Conservation (phyloP, 1,140 invertebrate species). For the Phortica variegata region DNA sequence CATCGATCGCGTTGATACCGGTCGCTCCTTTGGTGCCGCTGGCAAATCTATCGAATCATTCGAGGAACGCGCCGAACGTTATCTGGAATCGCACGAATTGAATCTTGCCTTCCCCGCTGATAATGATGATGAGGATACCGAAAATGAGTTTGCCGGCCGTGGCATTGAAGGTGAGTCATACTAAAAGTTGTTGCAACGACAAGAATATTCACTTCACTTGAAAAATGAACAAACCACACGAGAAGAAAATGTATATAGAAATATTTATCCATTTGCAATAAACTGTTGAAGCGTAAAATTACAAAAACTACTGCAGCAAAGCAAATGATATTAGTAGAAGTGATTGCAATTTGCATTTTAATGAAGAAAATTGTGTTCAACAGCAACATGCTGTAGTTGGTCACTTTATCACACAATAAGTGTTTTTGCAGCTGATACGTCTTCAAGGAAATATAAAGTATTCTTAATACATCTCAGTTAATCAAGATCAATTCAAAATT, state of each 20-base stretch:
- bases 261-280: constrained; percentile 5
- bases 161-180: constrained; percentile 49
- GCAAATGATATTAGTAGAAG: not conserved
- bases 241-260: constrained; percentile 2
- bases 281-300: no score
- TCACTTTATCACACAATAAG: no score
- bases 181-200: not conserved
- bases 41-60: constrained; percentile 45
- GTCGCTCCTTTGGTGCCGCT: constrained; percentile 34
- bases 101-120: constrained; percentile 51
- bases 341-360: no score
- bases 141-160: constrained; percentile 44
- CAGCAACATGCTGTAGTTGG: no score
- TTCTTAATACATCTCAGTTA: no score
- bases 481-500: no score
- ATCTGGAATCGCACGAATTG: constrained; percentile 56
- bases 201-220: not conserved
- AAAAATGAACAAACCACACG: no score
- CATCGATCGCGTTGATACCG: constrained; percentile 39
- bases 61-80: constrained; percentile 57
- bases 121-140: constrained; percentile 42
- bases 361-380: no score
- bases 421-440: no score
- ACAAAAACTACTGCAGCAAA: not conserved
- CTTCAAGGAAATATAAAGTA: no score